Conservation (phyloP, 2,797 vertebrate genomes). For the Gobionotothen gibberifrons region DNA sequence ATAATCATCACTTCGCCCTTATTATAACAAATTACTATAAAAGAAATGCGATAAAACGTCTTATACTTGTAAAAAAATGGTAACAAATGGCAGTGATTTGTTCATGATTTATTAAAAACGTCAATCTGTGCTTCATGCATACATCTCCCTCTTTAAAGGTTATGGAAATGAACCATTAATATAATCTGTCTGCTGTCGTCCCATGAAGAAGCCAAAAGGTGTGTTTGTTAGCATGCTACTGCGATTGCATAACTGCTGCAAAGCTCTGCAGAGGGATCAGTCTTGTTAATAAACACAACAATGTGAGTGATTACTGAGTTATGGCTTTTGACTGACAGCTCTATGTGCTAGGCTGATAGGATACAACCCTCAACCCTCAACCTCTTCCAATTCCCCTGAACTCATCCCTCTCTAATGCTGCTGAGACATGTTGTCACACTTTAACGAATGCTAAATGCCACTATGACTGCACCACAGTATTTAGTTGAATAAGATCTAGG, state of each 20-base stretch:
- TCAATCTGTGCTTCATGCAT: conserved; percentile 1
- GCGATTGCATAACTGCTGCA: conserved; percentile 1
- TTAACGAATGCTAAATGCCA: conserved; percentile 11
- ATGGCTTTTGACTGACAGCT: conserved; percentile 22
- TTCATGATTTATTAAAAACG: background rate
- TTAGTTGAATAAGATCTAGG: conserved; percentile 38
- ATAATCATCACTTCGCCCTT: background rate
- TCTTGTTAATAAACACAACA: conserved; percentile 23
- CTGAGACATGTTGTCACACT: conserved; percentile 26
- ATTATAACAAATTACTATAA: background rate
- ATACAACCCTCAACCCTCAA: conserved; percentile 15
- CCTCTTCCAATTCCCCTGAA: conserved; percentile 23
- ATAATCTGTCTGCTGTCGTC: conserved; percentile 22
- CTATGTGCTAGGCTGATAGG: background rate
- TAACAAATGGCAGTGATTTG: background rate
- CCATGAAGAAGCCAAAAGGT: conserved; percentile 17
- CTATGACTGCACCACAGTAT: conserved; percentile 8
- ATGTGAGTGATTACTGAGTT: conserved; percentile 35
- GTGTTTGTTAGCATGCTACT: conserved; percentile 8
- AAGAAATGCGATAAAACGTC: background rate
- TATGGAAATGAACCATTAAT: conserved; percentile 22
- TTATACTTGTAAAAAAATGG: background rate
- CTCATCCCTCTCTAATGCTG: conserved; percentile 24
- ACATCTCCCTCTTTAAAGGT: conserved; percentile 5
- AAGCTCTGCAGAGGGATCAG: conserved; percentile 25